phyloP scores from a whole-genome alignment of 2,797 vertebrate species.

The Mormyrus hasselquistii region DNA sequence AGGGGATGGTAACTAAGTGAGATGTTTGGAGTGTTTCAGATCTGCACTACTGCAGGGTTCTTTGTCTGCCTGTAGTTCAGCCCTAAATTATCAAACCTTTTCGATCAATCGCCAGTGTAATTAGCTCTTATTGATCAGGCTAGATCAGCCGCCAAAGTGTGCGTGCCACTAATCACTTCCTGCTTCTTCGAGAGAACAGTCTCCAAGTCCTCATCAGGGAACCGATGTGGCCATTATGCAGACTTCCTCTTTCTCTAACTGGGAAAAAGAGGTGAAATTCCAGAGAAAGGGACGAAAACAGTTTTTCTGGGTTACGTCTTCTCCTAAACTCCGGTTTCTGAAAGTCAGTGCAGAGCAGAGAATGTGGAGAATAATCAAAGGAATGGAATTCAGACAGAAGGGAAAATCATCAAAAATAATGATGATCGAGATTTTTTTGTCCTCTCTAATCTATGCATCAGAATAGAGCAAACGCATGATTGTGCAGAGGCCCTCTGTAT shows the following conservation, averaged over 20 bases:
- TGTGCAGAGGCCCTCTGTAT: conserved; percentile 51
- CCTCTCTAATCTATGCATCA: conserved; percentile 56
- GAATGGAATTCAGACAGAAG: neutral
- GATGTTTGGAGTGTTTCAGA: conserved; percentile 6
- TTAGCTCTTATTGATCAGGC: conserved; percentile 68
- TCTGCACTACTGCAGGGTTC: neutral
- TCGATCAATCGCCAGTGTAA: conserved; percentile 66
- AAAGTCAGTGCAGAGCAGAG: neutral
- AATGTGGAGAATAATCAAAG: neutral
- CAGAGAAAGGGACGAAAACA: neutral
- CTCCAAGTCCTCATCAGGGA: neutral
- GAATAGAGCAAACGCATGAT: conserved; percentile 53
- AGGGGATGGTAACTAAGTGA: neutral
- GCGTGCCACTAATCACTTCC: conserved; percentile 22
- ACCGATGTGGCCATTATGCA: neutral
- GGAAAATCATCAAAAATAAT: conserved; percentile 36
- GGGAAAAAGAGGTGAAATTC: neutral
- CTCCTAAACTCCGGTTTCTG: neutral
- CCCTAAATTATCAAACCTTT: conserved; percentile 59
- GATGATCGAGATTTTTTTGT: conserved; percentile 48
- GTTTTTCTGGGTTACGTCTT: neutral
- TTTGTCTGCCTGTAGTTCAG: conserved; percentile 24
- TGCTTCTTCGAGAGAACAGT: neutral
- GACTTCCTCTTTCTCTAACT: neutral
- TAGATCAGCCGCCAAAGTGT: conserved; percentile 57